Evolutionary conservation across 2,888 invertebrate species (phyloP), one percentile per base, ranked within the genome.

Genomic region (Lithophane leautieri): DNA sequence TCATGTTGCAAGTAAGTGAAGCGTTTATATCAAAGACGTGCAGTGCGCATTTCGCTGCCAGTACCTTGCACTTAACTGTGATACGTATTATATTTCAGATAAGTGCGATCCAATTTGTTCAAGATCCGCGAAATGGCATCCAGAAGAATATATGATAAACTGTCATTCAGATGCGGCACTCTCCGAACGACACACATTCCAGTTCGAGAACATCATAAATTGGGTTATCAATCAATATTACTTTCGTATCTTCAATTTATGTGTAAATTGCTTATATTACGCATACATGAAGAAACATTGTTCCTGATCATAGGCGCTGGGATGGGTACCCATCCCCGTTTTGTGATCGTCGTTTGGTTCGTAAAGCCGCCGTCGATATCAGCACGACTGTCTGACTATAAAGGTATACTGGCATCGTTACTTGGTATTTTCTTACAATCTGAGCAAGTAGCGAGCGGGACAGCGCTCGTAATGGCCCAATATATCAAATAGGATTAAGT

Each of bases 401-500:
- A 93, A 93, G 91, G 93, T 90, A 91, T 87, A 90, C 88, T 79
- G 79, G 72, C 77, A 44, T 84, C 77, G 81, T 88, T 87, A 87
- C 86, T 85, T 80, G 86, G 91, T 91, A 92, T 93, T 94, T 94
- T 94, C 94, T 94, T 93, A 94, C 93, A 94, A 94, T 92, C 93
- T 93, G 93, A 89, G 90, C 92, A 87, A 91, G 92, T 89, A 90
- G 89, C 91, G 86, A 90, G 90, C 91, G 91, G 92, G 94, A 95
- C 94, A 93, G 91, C 93, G 91, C 91, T 93, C 92, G 91, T 95
- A 95, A 95, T 95, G 94, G 94, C 89, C 93, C 94, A 93, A 95
- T 96, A 95, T 95, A 95, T 96, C 95, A 95, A 95, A 95, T 90
- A 92, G 95, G 95, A 95, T 96, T 95, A 95, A 93, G 92, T 94